Evolutionary conservation across 1,140 invertebrate species (phyloP).

Genomic region (Trinorchestia longiramus): DNA sequence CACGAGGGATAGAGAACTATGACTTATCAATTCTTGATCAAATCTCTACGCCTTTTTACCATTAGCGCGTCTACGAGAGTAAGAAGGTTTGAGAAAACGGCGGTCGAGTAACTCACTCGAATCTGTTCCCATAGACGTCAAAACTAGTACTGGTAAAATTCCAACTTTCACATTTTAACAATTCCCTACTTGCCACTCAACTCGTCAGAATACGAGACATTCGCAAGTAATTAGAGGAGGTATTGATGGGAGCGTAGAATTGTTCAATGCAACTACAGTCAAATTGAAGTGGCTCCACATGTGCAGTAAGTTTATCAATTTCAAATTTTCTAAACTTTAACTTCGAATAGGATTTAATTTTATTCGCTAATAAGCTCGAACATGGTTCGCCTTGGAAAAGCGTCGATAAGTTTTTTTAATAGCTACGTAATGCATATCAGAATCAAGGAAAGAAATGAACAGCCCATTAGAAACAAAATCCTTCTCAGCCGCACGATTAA

Average conservation of each 20-base stretch:
- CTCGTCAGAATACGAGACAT: background rate
- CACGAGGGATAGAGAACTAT: too few species aligned
- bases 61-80: background rate
- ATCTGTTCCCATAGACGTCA: background rate
- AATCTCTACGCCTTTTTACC: background rate
- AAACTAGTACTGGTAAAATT: background rate
- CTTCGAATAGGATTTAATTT: background rate
- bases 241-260: too few species aligned
- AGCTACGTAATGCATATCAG: background rate
- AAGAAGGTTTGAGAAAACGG: background rate
- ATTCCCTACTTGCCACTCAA: background rate
- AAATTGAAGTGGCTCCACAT: background rate
- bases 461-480: background rate
- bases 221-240: too few species aligned
- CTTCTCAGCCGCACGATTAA: background rate
- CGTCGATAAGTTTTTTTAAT: background rate
- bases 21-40: background rate
- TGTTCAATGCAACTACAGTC: background rate
- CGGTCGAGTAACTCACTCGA: background rate
- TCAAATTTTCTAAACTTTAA: background rate
- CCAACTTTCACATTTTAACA: too few species aligned
- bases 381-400: background rate
- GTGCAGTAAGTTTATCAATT: background rate
- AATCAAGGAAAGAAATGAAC: background rate
- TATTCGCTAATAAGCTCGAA: background rate